Base-by-base conservation (phyloP, 2,797 vertebrate species). In the Notamacropus eugenii region DNA sequence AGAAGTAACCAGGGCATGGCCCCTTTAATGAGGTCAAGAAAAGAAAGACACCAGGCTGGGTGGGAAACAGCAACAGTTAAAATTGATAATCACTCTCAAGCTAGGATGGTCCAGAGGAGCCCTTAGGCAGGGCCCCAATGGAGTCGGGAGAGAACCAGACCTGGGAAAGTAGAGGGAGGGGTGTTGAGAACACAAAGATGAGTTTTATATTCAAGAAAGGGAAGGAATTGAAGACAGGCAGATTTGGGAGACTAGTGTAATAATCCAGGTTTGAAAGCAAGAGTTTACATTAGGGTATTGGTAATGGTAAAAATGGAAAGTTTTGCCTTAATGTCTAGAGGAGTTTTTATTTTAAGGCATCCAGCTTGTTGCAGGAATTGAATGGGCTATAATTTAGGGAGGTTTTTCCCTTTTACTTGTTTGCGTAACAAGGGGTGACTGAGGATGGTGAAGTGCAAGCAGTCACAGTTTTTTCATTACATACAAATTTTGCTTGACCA, bases 281-380 rank as follows among this genome's bases (percentile, higher is more conserved):
- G 40, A 52, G n/a, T 93, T 92, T 96, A 4, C 92, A n/a, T 95
- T 19, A 74, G n/a, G 34, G 55, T 46, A 19, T 56, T 67, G 1
- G 14, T 94, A 87, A 90, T 56, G 92, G 27, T 6, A 93, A 8
- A 95, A 95, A 87, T 59, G 34, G 46, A 95, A 96, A 92, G 92
- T 11, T 9, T 46, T 82, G n/a, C 5, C 40, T 22, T 40, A 40
- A 74, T 74, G 5, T 74, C 16, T 74, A 46, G 40, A 82, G 74
- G 22, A 82, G 46, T 82, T 82, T 82, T 82, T 40, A 82, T 82
- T 46, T 87, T 87, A 50, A 87, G 74, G 50, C 9, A 87, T 50
- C 31, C 10, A 27, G 40, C 3, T 54, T 94, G 40, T 8, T 90
- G 31, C 52, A 57, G 34, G 29, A 94, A 91, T 91, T 91, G 92